phyloP scores from a whole-genome alignment of 2,797 vertebrate species.

The Pogoniulus pusillus region DNA sequence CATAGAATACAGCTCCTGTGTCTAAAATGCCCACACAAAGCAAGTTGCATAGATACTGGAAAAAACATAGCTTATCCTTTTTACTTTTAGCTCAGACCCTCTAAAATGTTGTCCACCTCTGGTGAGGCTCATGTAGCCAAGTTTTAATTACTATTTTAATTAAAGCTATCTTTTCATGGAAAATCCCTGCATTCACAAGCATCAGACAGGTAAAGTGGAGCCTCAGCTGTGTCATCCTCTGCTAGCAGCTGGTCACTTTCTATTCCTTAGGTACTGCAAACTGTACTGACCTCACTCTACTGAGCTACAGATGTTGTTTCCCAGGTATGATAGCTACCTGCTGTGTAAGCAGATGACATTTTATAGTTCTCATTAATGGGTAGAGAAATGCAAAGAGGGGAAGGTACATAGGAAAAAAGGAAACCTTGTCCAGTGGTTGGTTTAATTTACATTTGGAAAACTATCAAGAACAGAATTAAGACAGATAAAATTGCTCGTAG shows the following conservation, averaged over 20 bases:
- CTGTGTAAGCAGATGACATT: background rate
- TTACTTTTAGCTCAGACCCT: background rate
- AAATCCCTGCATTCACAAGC: background rate
- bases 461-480: background rate
- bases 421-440: background rate
- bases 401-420: background rate
- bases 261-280: background rate
- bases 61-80: background rate
- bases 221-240: background rate
- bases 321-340: background rate
- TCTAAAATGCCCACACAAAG: background rate
- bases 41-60: background rate
- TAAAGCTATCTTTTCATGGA: background rate
- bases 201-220: background rate
- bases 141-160: background rate
- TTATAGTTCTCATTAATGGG: background rate
- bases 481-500: background rate
- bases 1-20: background rate
- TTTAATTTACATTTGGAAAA: conserved; percentile 35
- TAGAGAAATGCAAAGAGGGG: background rate
- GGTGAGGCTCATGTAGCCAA: background rate
- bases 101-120: background rate
- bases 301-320: background rate
- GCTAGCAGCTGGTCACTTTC: background rate
- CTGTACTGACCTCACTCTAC: background rate